Evolutionary conservation across 2,113 vertebrate species (phyloP), one percentile per base, ranked within the genome.

Genomic region (Poecilia latipinna): DNA sequence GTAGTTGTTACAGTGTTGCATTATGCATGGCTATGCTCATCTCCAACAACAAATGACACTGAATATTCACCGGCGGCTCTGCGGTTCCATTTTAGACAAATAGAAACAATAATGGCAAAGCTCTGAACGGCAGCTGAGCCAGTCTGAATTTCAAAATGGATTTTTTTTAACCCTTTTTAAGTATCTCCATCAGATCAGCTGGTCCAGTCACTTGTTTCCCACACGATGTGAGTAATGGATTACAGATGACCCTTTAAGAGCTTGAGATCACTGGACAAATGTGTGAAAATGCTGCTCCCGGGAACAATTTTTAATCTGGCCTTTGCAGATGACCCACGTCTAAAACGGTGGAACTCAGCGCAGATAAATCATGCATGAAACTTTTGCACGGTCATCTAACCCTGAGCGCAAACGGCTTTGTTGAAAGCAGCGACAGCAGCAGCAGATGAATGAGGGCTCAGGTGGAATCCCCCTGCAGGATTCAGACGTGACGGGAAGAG

Each of bases 381-480:
- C 82, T 76, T 79, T 57, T 60, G 75, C 51, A 44, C 31, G 75
- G 78, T 70, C 67, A 17, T 44, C 35, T 82, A 69, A 82, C 68
- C 71, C 75, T 37, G 72, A 68, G 60, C 48, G 8, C 48, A 85
- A 78, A 80, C 28, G 68, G 37, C 60, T 75, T 17, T 37, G 64
- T 67, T 72, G 73, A 77, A 82, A 79, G 79, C 54, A 69, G 75
- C 51, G 66, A 69, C 51, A 67, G 76, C 22, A 61, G 82, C 54
- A 35, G 62, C 67, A 72, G 68, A 88, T 80, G 76, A 87, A 82
- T 71, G 80, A 77, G 78, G 82, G 77, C 75, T 76, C 78, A 83
- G 70, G 75, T 91, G 71, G 69, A 81, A 75, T 32, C 63, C 51
- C 68, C 71, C 61, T 48, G 39, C 60, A 42, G 69, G 70, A 78